Conservation (phyloP, 2,797 vertebrate genomes). For the Sus cebifrons region DNA sequence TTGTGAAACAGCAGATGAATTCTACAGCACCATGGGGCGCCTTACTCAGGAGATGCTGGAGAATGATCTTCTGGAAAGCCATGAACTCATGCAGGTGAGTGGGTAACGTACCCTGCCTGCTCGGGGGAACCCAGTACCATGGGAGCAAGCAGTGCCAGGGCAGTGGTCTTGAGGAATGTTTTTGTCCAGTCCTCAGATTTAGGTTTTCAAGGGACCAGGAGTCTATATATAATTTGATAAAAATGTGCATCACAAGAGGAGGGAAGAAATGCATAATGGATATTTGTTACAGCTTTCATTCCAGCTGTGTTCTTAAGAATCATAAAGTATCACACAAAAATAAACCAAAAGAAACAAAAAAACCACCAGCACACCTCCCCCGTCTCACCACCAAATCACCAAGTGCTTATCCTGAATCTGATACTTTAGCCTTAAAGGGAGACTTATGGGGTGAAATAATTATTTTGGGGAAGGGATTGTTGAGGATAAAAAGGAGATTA, state of each 20-base stretch:
- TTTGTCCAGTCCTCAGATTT: background rate
- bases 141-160: background rate
- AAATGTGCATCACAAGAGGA: background rate
- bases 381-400: background rate
- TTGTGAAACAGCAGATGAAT: constrained; percentile 98
- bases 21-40: constrained; percentile 98
- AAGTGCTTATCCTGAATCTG: constrained; percentile 6
- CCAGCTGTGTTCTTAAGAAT: constrained; percentile 27
- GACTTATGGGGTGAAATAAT: background rate
- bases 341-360: background rate
- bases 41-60: constrained; percentile 99
- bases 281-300: constrained; percentile 33
- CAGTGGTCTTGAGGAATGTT: background rate
- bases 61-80: constrained; percentile 94
- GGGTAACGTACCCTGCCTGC: background rate
- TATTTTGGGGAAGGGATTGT: background rate
- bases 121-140: accelerated
- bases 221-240: constrained; percentile 23
- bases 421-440: constrained; percentile 4
- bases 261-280: background rate
- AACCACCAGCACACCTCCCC: accelerated
- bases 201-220: background rate
- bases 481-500: constrained; percentile 26
- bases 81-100: constrained; percentile 98
- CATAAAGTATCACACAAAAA: constrained; percentile 1